These are phyloP conservation scores for Brienomyrus longianalis DNA, from an alignment of 2,113 vertebrate genomes.

Conservation along the genomic window DNA sequence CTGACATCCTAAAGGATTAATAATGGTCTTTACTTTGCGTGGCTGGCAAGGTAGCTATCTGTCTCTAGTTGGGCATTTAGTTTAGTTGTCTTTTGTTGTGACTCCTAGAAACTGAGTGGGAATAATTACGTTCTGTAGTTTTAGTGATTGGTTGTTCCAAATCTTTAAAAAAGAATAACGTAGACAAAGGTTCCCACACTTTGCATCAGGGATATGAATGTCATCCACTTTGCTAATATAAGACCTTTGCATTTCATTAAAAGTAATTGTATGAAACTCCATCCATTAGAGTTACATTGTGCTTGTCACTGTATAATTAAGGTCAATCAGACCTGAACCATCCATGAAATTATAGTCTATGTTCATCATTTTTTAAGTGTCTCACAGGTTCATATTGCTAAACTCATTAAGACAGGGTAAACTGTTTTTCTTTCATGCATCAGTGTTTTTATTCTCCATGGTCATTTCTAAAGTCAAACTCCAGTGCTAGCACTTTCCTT, in stretches of 20 bases:
- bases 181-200: neutral
- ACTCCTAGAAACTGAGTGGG: neutral
- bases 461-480: neutral
- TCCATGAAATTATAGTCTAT: neutral
- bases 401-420: neutral
- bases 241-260: slow-evolving; percentile 3
- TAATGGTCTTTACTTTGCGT: neutral
- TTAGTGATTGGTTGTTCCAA: neutral
- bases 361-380: neutral
- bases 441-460: neutral
- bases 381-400: neutral
- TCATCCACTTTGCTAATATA: neutral
- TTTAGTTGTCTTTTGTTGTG: neutral
- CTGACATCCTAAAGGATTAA: neutral
- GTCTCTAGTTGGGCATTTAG: neutral
- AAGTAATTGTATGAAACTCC: neutral
- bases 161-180: neutral
- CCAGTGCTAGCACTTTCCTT: neutral
- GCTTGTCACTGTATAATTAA: neutral
- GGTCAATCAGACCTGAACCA: neutral
- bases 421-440: neutral
- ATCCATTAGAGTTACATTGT: neutral
- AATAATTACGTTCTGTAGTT: neutral
- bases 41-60: neutral
- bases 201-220: neutral